Conservation (phyloP, 2,797 vertebrate species). For the Hyperoplus lanceolatus region DNA sequence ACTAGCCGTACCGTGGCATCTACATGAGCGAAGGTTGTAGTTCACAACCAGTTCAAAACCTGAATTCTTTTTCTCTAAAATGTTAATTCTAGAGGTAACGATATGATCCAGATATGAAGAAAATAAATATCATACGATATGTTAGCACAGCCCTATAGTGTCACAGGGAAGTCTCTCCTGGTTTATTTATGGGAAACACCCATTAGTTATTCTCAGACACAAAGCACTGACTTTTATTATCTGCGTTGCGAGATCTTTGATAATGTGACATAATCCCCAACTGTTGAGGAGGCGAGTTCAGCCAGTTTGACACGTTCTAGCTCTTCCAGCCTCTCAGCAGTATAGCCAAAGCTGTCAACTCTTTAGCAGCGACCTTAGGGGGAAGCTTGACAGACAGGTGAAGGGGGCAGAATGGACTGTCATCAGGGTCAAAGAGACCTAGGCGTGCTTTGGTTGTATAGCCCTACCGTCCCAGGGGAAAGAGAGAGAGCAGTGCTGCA, state of each 20-base stretch:
- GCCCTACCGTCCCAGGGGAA: conserved; percentile 42
- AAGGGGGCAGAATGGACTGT: conserved; percentile 46
- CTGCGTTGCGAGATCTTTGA: conserved; percentile 49
- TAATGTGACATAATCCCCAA: conserved; percentile 50
- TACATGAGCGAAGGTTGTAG: too few species aligned
- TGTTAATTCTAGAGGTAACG: too few species aligned
- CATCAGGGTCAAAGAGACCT: conserved; percentile 59
- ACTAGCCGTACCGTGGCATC: too few species aligned
- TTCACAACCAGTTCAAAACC: too few species aligned
- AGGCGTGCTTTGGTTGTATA: conserved; percentile 34
- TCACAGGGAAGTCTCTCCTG: conserved; percentile 21
- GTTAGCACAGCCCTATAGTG: conserved; percentile 45
- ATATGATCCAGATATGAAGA: too few species aligned
- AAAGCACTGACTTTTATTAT: conserved; percentile 49
- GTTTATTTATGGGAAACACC: conserved; percentile 54
- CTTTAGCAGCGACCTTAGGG: conserved; percentile 52
- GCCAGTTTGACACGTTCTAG: conserved; percentile 28
- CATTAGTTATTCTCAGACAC: conserved; percentile 60
- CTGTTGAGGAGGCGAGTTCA: conserved; percentile 27
- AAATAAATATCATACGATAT: conserved; percentile 12
- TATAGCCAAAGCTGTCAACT: conserved; percentile 59
- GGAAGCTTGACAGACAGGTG: conserved; percentile 61
- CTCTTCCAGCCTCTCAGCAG: conserved; percentile 15
- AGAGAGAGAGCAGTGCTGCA: conserved; percentile 47
- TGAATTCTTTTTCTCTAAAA: too few species aligned